Base-by-base conservation (phyloP, 2,888 invertebrate genomes). In the Ceratothoa steindachneri region DNA sequence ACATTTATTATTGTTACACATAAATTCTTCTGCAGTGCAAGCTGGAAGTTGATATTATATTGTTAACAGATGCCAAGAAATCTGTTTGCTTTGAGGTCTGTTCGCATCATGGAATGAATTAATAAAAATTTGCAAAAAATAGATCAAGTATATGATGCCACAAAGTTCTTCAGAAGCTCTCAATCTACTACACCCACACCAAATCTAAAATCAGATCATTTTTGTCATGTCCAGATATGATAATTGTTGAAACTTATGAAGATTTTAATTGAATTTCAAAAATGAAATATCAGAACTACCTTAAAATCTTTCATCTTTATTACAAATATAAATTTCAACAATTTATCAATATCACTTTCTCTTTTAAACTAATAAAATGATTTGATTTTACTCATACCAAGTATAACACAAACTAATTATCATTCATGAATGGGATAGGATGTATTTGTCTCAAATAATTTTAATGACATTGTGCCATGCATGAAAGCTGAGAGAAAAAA, bases 1-100 rank as follows among this genome's bases (percentile, higher is more conserved):
- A 41, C 75, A 73, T 51, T 65, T 64, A 29, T 51, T 51, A 2
- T 30, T 29, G 28, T 65, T 65, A 29, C 73, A 73, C 12, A 24
- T 55, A 53, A 69, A 73, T 41, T 73, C 53, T 41, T 55, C 30
- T 27, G 27, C 66, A 28, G 24, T 9, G 66, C 72, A 72, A 60
- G 30, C 55, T 55, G 55, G 19, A 55, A 55, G 55, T 55, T 55
- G 55, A 22, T 55, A 55, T 55, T 55, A 5, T 5, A 55, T 15
- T 19, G 55, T 19, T 0, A 22, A 29, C 66, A 30, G 30, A 22
- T 28, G 29, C 19, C 5, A 30, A n/a, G 15, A 66, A 22, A 19
- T 3, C 28, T 1, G 66, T 29, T 30, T 1, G 2, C 30, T 15
- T 30, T 29, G 1, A 29, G 66, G 19, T 2, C 5, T 30, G 24